Evolutionary conservation across 2,113 vertebrate species (phyloP).

Genomic region (Cinclus mexicanus): DNA sequence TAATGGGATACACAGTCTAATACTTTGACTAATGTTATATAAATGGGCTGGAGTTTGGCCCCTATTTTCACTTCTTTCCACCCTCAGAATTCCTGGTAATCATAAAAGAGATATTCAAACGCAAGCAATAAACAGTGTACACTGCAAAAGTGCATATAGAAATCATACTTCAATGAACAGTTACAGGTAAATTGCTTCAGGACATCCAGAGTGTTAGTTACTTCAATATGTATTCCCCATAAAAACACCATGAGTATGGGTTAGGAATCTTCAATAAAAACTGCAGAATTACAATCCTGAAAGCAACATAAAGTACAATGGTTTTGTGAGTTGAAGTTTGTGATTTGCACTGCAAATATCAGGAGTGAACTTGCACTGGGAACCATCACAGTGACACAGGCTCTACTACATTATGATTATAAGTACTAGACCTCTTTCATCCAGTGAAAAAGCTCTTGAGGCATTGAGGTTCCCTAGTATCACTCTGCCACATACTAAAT

Average conservation of each 20-base stretch:
- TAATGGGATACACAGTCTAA: background rate
- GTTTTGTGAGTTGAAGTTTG: background rate
- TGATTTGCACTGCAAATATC: background rate
- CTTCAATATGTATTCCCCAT: background rate
- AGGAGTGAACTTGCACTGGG: background rate
- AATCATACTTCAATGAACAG: background rate
- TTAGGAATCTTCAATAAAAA: background rate
- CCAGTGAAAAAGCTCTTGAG: background rate
- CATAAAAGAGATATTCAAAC: background rate
- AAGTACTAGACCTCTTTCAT: background rate
- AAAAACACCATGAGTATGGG: background rate
- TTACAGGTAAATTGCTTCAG: background rate
- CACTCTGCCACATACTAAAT: background rate
- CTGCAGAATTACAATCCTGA: background rate
- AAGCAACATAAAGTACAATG: background rate
- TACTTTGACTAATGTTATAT: background rate
- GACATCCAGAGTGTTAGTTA: background rate
- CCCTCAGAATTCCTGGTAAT: background rate
- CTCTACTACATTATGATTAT: background rate
- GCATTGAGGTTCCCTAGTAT: background rate
- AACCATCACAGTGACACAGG: background rate
- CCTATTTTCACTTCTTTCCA: background rate
- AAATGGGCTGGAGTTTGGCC: background rate
- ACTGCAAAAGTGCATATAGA: rapidly evolving
- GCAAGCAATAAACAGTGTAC: background rate